Percentiles rank a stretch among this genome's conserved stretches.
Evolutionary conservation across 2,888 invertebrate genomes (phyloP).

Genomic region (Leptinotarsa peninsularis): DNA sequence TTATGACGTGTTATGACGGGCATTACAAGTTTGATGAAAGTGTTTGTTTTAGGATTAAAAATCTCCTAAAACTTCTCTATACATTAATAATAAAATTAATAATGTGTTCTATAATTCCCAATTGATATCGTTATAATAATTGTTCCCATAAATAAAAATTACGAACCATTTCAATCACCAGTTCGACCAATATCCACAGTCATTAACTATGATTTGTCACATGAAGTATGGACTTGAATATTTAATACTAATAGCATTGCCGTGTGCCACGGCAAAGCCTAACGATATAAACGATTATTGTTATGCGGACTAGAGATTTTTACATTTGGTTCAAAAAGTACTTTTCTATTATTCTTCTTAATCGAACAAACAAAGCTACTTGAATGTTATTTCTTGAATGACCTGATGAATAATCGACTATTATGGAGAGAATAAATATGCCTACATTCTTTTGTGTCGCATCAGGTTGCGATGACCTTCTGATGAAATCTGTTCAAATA

Average conservation of each 20-base stretch:
- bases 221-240: conserved; percentile 29
- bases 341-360: conserved; percentile 11
- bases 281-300: conserved; percentile 32
- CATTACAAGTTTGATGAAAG: too few relatives aligned
- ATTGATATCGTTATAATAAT: conserved; percentile 17
- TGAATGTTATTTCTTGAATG: conserved; percentile 1
- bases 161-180: conserved; percentile 27
- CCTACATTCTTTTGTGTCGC: too few relatives aligned
- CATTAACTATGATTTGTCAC: conserved; percentile 34
- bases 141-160: conserved; percentile 21
- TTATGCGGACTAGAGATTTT: conserved; percentile 37
- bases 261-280: conserved; percentile 22
- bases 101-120: conserved; percentile 5
- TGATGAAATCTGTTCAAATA: too few relatives aligned
- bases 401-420: not conserved
- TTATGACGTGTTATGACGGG: too few relatives aligned
- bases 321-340: conserved; percentile 34
- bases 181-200: conserved; percentile 29
- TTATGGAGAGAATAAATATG: not conserved
- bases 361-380: conserved; percentile 18
- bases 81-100: not conserved
- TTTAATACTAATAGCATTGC: conserved; percentile 29
- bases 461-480: too few relatives aligned
- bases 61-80: not conserved
- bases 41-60: not conserved